phyloP scores from a whole-genome alignment of 2,888 invertebrate genomes.

The Chesias legatella region DNA sequence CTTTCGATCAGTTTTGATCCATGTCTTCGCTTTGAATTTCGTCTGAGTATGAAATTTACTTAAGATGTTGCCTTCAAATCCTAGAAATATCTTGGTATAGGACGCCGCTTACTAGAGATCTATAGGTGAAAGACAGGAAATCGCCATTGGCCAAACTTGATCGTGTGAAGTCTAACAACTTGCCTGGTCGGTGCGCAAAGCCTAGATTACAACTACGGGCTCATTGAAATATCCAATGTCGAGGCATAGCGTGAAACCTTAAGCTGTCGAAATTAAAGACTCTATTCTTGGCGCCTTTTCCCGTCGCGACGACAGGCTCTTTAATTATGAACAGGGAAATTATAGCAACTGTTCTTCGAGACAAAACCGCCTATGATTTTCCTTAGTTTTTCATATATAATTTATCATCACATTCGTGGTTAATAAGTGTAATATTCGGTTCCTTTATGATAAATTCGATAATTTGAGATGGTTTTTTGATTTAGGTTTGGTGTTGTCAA shows the following conservation, averaged over 20 bases:
- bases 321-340: no score
- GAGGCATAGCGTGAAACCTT: conserved; percentile 1
- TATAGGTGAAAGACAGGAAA: conserved; percentile 11
- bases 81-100: no score
- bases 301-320: no score
- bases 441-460: conserved; percentile 11
- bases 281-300: no score
- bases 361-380: background rate
- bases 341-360: background rate
- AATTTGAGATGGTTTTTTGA: conserved; percentile 2
- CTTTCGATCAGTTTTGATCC: no score
- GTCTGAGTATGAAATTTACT: no score
- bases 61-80: no score
- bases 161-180: background rate
- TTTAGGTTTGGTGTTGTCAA: conserved; percentile 15
- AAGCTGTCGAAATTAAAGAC: conserved; percentile 1
- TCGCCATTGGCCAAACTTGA: conserved; percentile 1
- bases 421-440: conserved; percentile 6
- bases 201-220: no score
- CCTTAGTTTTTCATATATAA: background rate
- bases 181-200: background rate
- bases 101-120: background rate
- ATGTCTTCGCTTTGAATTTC: no score
- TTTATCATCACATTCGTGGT: conserved; percentile 10
- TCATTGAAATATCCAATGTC: no score